Evolutionary conservation across 2,113 vertebrate genomes (phyloP), one percentile per base, ranked within the genome.

Genomic region (Carassius auratus): DNA sequence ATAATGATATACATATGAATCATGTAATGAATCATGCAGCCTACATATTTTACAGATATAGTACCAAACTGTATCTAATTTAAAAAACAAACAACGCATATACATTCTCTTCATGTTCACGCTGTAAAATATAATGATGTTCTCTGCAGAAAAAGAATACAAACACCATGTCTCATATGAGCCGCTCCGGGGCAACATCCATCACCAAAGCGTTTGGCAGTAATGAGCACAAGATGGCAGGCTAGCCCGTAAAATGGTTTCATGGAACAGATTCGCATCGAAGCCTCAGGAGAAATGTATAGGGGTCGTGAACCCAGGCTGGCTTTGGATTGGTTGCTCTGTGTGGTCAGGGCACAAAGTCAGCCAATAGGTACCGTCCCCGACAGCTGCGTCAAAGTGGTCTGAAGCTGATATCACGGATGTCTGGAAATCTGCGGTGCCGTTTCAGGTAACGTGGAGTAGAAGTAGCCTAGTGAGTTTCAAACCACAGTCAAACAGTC

Each of bases 291-390:
- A 89, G 86, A 89, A 81, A 90, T 85, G 86, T 83, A 84, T 55
- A 86, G 88, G 90, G 93, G 92, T 93, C 92, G 91, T 5, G 68
- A 93, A 88, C 93, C 85, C 89, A 88, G 89, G 90, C 92, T 88
- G 90, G 84, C 90, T 93, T 91, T 88, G 92, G 68, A 90, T 90
- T 90, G 74, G 91, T 90, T 76, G 48, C 52, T 87, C 83, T 61
- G 61, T 84, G 52, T 76, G 83, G 77, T 84, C 78, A 64, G 87
- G 5, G 8, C 91, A 93, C 91, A 93, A 93, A 93, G 90, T 33
- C 86, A 21, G 91, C 92, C 89, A 86, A 87, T 87, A 90, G 90
- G 87, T 79, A 71, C 92, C 91, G 93, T 88, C 91, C 93, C 93
- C 91, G 45, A 85, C 76, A 90, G 62, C 55, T 62, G 64, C 45